A percentile compares a stretch with the other conserved stretches of the same genome.
Conservation (phyloP, 2,888 invertebrate genomes). For the Proisotoma minuta region DNA sequence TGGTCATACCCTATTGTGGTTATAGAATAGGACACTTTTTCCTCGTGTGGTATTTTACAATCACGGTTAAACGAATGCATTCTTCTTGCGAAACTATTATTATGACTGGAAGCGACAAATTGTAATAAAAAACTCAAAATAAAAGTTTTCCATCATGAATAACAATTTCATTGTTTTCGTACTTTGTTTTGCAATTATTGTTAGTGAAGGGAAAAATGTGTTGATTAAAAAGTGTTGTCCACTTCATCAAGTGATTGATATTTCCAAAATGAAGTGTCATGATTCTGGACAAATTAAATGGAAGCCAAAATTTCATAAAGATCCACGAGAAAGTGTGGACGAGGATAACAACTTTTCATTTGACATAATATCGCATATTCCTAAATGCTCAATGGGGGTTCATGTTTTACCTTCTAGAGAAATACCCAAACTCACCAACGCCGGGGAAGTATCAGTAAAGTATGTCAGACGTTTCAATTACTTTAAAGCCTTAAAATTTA, state of each 20-base stretch:
- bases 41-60: background rate
- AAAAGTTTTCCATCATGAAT: background rate
- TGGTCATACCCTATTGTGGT: background rate
- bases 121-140: background rate
- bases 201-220: conserved; percentile 4
- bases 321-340: conserved; percentile 9
- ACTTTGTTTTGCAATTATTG: background rate
- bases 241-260: conserved; percentile 27
- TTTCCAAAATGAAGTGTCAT: conserved; percentile 27
- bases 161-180: background rate
- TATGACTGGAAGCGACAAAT: conserved; percentile 7
- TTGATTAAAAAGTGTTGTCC: conserved; percentile 31
- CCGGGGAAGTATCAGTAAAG: background rate
- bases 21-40: background rate
- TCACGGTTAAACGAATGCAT: background rate
- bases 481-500: background rate
- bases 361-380: conserved; percentile 25
- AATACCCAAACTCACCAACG: conserved; percentile 18
- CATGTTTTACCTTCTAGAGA: conserved; percentile 31
- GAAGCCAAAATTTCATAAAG: conserved; percentile 23
- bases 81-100: background rate
- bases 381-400: conserved; percentile 30
- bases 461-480: background rate
- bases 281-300: conserved; percentile 25
- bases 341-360: background rate